Base-by-base conservation (phyloP, 2,113 vertebrate species). In the Clupea harengus region DNA sequence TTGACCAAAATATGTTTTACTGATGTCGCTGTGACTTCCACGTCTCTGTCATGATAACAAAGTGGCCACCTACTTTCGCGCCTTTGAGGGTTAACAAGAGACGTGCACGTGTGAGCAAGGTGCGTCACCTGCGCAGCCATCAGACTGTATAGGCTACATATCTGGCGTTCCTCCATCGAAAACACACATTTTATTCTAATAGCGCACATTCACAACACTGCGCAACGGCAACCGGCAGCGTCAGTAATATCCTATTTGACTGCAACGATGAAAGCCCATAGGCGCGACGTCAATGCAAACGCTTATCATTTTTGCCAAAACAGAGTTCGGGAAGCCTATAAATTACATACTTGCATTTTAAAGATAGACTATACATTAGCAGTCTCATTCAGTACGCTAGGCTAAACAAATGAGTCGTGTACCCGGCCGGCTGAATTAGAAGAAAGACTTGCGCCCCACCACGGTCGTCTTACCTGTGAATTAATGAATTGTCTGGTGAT, bases 111-210 rank as follows among this genome's bases (percentile, higher is more conserved):
- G 92, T 94, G 88, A 92, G 90, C 89, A 91, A 94, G 91, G 93
- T 94, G 92, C 92, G 93, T 93, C 94, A 94, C 92, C 92, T 94
- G 93, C 89, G 89, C 88, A 78, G 25, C 4, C 72, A n/a, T 67
- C 28, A 78, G 25, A 78, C 72, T 78, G 72, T 44, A 39, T 39
- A 39, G 72, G 72, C 72, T 78, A 39, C 72, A 78, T 5, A 78
- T 78, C 72, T 32, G 72, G 72, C 72, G 72, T 78, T 78, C 72
- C 72, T 78, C 72, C 28, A 78, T 39, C 72, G 72, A 78, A 78
- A 44, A 78, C 72, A 78, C 25, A 72, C 32, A 78, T 78, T 78
- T 78, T 78, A 78, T 78, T 78, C 11, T 78, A 39, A 32, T 39
- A 32, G 72, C 72, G 72, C 72, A 52, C 32, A 78, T 78, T 5